Evolutionary conservation across 2,888 invertebrate genomes (phyloP).

Genomic region (Drosophila mettleri): DNA sequence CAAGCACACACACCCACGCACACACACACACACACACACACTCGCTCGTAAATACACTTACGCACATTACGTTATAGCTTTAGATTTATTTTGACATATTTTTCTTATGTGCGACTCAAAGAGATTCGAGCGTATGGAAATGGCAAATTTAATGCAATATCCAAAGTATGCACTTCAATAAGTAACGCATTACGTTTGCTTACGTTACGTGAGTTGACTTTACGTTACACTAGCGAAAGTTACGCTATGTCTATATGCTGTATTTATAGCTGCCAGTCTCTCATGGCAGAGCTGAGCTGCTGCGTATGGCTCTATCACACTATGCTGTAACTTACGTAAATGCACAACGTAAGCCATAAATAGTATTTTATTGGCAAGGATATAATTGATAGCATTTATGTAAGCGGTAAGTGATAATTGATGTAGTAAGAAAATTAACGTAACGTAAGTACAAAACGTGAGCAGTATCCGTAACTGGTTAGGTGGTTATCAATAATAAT

Average conservation of each 20-base stretch:
- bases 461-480: no score
- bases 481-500: no score
- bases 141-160: constrained; percentile 38
- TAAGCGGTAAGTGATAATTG: no score
- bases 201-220: constrained; percentile 29
- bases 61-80: constrained; percentile 46
- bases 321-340: constrained; percentile 12
- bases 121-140: constrained; percentile 33
- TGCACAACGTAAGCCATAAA: neutral
- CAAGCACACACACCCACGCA: constrained; percentile 25
- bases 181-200: constrained; percentile 23
- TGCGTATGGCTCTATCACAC: neutral
- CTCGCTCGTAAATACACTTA: constrained; percentile 25
- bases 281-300: neutral
- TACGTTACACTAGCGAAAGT: neutral
- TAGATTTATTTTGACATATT: constrained; percentile 35
- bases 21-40: constrained; percentile 1
- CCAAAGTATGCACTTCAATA: constrained; percentile 26
- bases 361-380: neutral
- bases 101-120: constrained; percentile 24
- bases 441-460: no score
- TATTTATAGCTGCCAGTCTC: neutral
- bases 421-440: no score
- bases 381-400: no score
- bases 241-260: no score